Percentiles rank a stretch among this genome's conserved stretches.
These are phyloP conservation scores for Agriopis aurantiaria DNA, from an alignment of 2,888 invertebrate genomes.

Conservation along the genomic window DNA sequence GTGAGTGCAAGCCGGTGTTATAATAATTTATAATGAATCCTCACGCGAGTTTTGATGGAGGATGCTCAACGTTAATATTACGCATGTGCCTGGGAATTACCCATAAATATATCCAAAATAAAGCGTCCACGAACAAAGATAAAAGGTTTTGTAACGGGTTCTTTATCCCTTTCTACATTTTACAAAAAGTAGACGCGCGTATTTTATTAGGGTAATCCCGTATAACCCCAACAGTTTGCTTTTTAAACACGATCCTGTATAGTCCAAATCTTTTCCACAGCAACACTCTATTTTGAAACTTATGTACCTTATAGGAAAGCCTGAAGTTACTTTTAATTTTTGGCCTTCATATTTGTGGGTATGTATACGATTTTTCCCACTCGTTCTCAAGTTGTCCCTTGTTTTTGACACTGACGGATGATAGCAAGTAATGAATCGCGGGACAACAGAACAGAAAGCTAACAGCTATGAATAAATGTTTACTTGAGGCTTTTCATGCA, in stretches of 20 bases:
- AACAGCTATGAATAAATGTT: conserved; percentile 64
- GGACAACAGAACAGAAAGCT: conserved; percentile 56
- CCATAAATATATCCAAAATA: neutral
- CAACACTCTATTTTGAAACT: conserved; percentile 13
- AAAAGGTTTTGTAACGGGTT: conserved; percentile 5
- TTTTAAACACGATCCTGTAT: conserved; percentile 28
- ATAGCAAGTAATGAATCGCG: conserved; percentile 50
- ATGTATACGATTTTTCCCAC: conserved; percentile 34
- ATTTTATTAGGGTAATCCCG: conserved; percentile 32
- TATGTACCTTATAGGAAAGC: conserved; percentile 5
- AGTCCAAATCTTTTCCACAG: neutral
- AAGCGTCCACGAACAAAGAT: neutral
- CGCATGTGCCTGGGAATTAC: too few species aligned
- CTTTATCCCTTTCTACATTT: conserved; percentile 9
- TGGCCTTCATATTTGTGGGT: conserved; percentile 18
- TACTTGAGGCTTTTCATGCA: conserved; percentile 57
- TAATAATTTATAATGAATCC: too few species aligned
- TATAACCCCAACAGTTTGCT: conserved; percentile 34
- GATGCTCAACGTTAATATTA: too few species aligned
- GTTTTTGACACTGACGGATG: conserved; percentile 62
- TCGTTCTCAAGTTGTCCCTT: conserved; percentile 45
- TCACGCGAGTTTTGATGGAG: too few species aligned
- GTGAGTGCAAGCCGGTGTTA: too few species aligned
- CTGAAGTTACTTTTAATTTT: conserved; percentile 7
- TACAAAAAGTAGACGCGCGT: conserved; percentile 21